Evolutionary conservation across 2,797 vertebrate genomes (phyloP).

Genomic region (Phyllotis vaccarum): DNA sequence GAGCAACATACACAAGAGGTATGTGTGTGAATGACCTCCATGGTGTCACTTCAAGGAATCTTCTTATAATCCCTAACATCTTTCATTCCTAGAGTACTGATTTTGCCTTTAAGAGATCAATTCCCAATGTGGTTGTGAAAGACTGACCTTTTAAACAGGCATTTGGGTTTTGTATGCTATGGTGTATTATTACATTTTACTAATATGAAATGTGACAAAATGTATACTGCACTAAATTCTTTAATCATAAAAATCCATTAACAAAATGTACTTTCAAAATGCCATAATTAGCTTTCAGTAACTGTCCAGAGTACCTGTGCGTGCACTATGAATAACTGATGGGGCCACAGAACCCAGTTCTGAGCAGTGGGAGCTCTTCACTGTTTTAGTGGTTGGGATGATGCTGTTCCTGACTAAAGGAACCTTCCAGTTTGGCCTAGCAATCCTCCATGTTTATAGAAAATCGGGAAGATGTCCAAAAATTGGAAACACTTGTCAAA

Average conservation of each 20-base stretch:
- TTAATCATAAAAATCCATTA: conserved; percentile 67
- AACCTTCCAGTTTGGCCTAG: neutral
- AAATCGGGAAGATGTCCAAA: conserved; percentile 74
- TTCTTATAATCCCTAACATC: neutral
- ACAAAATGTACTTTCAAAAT: conserved; percentile 69
- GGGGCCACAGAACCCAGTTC: conserved; percentile 37
- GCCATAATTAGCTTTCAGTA: conserved; percentile 64
- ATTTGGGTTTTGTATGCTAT: conserved; percentile 32
- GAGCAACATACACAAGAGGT: neutral
- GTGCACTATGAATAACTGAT: neutral
- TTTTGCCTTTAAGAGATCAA: conserved; percentile 15
- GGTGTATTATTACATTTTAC: neutral
- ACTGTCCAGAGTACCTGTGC: conserved; percentile 35
- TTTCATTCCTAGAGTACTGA: neutral
- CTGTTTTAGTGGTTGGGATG: conserved; percentile 75
- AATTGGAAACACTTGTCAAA: conserved; percentile 84
- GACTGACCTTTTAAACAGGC: neutral
- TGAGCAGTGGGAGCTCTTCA: conserved; percentile 61
- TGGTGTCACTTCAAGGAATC: neutral
- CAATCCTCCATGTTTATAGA: conserved; percentile 60
- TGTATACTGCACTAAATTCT: conserved; percentile 23
- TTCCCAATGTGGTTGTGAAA: neutral
- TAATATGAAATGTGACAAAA: conserved; percentile 54
- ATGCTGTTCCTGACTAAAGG: conserved; percentile 67
- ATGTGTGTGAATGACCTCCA: conserved; percentile 32